Evolutionary conservation across 1,140 invertebrate species (phyloP).

Genomic region (Caenorhabditis inopinata): DNA sequence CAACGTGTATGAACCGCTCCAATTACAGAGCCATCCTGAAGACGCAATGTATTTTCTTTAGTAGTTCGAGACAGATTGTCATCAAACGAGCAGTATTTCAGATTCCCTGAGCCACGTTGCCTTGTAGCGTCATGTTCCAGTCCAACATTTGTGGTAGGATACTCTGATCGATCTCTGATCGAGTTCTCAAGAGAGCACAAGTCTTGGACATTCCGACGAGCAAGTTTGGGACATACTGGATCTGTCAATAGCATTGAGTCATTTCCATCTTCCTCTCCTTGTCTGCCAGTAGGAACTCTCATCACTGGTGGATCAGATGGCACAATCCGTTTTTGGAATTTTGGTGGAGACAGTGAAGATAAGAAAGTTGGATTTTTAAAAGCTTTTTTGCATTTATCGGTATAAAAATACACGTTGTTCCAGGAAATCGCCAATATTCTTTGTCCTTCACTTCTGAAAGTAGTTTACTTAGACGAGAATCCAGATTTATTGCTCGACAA

Average conservation of each 20-base stretch:
- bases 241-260: slow-evolving; percentile 5
- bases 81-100: not conserved
- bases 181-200: slow-evolving; percentile 1
- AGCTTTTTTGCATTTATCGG: no score
- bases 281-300: slow-evolving; percentile 7
- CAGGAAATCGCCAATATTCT: not conserved
- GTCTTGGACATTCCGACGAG: slow-evolving; percentile 2
- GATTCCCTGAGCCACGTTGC: not conserved
- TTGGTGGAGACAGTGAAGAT: not conserved
- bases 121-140: not conserved
- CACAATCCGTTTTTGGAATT: not conserved
- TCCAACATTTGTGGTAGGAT: not conserved
- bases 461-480: not conserved
- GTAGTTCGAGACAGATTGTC: not conserved
- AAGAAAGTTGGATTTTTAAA: not conserved
- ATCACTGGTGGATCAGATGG: slow-evolving; percentile 10
- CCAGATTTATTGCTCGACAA: not conserved
- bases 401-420: not conserved
- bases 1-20: not conserved
- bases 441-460: not conserved
- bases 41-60: not conserved
- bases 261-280: not conserved
- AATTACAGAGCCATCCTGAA: slow-evolving; percentile 1
- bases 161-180: slow-evolving; percentile 21
- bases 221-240: slow-evolving; percentile 4